Evolutionary conservation across 2,797 vertebrate genomes (phyloP).

Genomic region (Pangasius sanitwongsei): DNA sequence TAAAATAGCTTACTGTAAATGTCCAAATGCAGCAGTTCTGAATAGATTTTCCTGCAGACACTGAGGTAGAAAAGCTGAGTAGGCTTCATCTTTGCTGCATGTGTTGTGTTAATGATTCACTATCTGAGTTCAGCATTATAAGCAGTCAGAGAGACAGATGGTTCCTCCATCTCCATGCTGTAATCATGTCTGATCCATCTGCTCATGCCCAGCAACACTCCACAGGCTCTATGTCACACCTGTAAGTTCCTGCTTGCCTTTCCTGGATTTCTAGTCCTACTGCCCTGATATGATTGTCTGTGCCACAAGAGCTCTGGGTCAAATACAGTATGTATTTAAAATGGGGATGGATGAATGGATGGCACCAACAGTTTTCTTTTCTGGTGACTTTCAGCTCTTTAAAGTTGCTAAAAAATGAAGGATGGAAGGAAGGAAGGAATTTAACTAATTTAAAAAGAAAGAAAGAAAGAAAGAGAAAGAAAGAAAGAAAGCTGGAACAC

Average conservation of each 20-base stretch:
- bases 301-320: slow-evolving; percentile 1
- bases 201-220: slow-evolving; percentile 53
- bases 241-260: slow-evolving; percentile 55
- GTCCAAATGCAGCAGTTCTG: slow-evolving; percentile 8
- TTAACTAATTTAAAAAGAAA: not conserved
- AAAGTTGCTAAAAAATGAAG: not conserved
- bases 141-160: slow-evolving; percentile 60
- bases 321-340: slow-evolving; percentile 22
- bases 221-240: slow-evolving; percentile 52
- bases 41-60: slow-evolving; percentile 9
- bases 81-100: slow-evolving; percentile 24
- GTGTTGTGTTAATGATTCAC: slow-evolving; percentile 51
- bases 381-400: not conserved
- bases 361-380: not conserved
- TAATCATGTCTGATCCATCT: slow-evolving; percentile 60
- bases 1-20: slow-evolving; percentile 11
- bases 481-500: not conserved
- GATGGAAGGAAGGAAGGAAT: not conserved
- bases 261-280: slow-evolving; percentile 41
- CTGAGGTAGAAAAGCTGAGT: slow-evolving; percentile 36
- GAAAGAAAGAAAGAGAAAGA: slow-evolving; percentile 11
- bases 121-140: slow-evolving; percentile 51
- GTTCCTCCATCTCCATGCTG: slow-evolving; percentile 56
- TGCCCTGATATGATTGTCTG: slow-evolving; percentile 3
- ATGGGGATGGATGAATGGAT: not conserved